Percentiles rank a stretch among this genome's conserved stretches.
Conservation (phyloP, 2,888 invertebrate species). For the Nymphalis polychloros region DNA sequence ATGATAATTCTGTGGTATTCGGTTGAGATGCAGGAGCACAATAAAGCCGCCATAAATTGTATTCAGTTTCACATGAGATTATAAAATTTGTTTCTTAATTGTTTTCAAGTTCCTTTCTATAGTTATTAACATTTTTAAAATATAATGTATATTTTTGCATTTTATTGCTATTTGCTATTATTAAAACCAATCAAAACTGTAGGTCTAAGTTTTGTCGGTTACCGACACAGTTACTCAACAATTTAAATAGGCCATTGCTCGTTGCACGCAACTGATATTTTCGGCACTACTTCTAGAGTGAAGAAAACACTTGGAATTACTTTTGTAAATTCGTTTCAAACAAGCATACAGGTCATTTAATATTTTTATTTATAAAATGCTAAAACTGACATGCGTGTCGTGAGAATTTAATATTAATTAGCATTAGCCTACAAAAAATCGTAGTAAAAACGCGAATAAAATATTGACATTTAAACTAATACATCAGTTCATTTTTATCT, state of each 20-base stretch:
- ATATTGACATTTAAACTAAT: neutral
- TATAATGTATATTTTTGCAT: neutral
- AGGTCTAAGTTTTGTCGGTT: conserved; percentile 26
- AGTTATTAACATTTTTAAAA: neutral
- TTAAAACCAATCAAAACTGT: conserved; percentile 27
- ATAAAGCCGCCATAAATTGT: too few relatives aligned
- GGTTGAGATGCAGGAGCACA: too few relatives aligned
- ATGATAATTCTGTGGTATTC: too few relatives aligned
- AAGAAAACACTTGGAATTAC: neutral
- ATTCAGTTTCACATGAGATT: too few relatives aligned
- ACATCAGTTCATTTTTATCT: neutral
- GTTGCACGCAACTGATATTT: conserved; percentile 52
- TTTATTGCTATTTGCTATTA: neutral
- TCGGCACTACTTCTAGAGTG: conserved; percentile 26
- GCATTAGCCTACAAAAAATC: neutral
- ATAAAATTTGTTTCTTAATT: too few relatives aligned
- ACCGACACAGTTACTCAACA: conserved; percentile 43
- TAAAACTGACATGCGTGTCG: neutral
- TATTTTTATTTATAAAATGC: too few relatives aligned
- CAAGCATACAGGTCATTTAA: too few relatives aligned
- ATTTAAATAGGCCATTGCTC: conserved; percentile 59
- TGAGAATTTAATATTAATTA: neutral
- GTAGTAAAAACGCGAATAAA: neutral
- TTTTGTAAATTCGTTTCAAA: neutral
- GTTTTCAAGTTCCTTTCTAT: too few relatives aligned